A percentile compares a stretch with the other conserved stretches of the same genome.
Conservation (phyloP, 2,888 invertebrate genomes). For the Orthosia incerta region DNA sequence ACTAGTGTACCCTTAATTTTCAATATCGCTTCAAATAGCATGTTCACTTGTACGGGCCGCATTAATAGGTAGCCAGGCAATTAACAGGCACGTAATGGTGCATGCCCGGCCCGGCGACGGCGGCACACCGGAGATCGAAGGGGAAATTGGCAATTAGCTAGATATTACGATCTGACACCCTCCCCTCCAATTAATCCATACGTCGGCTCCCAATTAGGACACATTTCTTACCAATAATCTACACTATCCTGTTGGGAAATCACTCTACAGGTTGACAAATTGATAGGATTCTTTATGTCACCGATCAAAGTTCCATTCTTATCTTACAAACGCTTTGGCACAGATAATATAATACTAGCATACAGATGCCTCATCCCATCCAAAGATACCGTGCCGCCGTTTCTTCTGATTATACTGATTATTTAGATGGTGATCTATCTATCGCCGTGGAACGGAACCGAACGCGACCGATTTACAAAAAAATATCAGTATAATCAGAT, state of each 20-base stretch:
- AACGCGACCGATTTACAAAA: too few species aligned
- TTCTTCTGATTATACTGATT: too few species aligned
- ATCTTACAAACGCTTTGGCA: neutral
- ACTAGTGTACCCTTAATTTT: too few species aligned
- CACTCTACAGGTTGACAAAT: conserved; percentile 69
- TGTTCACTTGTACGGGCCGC: conserved; percentile 63
- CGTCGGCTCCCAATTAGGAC: conserved; percentile 65
- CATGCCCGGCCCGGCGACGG: conserved; percentile 71
- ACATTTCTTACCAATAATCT: conserved; percentile 65
- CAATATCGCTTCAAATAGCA: conserved; percentile 49
- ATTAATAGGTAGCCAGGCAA: conserved; percentile 72
- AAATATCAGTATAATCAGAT: too few species aligned
- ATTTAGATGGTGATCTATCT: too few species aligned
- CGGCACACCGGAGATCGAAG: conserved; percentile 85
- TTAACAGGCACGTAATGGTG: conserved; percentile 76
- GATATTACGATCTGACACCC: conserved; percentile 76
- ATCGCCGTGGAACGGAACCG: too few species aligned
- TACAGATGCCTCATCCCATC: too few species aligned
- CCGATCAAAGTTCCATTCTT: neutral
- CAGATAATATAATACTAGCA: too few species aligned
- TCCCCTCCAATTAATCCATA: conserved; percentile 68
- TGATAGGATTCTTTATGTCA: neutral
- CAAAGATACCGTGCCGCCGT: too few species aligned
- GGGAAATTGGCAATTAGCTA: conserved; percentile 87
- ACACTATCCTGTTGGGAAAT: conserved; percentile 59